phyloP scores from a whole-genome alignment of 37 sponge, comb jelly and placozoan species.

The Spongilla lacustris region DNA sequence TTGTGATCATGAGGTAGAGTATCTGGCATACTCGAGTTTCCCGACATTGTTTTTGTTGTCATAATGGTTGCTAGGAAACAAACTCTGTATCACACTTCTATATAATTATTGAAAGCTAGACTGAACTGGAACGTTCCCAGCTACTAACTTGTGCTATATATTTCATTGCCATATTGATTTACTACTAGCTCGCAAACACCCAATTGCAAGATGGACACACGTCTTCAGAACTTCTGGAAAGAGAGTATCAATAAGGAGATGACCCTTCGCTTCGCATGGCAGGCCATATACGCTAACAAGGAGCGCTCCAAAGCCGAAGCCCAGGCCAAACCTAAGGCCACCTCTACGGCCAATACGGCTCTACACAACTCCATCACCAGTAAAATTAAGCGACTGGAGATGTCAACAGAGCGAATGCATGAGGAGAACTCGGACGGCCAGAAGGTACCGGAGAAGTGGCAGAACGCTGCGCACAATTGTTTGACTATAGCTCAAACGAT shows the following conservation, averaged over 20 bases:
- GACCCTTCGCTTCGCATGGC: conserved; percentile 83
- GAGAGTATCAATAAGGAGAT: conserved; percentile 94
- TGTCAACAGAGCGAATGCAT: neutral
- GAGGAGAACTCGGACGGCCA: neutral
- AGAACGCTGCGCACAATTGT: neutral
- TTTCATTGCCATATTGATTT: too few species aligned
- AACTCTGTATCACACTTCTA: neutral
- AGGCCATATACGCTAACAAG: conserved; percentile 72
- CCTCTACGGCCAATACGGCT: neutral
- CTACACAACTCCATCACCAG: conserved; percentile 8
- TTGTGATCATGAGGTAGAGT: neutral
- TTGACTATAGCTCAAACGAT: neutral
- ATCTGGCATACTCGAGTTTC: neutral
- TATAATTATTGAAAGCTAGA: too few species aligned
- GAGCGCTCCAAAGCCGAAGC: conserved; percentile 42
- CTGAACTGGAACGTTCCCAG: too few species aligned
- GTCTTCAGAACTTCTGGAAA: conserved; percentile 90
- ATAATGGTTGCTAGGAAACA: neutral
- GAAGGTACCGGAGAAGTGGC: neutral
- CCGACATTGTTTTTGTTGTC: neutral
- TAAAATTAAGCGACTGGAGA: conserved; percentile 6
- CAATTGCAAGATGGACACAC: conserved; percentile 86
- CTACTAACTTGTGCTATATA: too few species aligned
- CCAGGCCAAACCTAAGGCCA: neutral
- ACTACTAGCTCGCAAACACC: too few species aligned